Conservation (phyloP, 2,888 invertebrate species). For the Sphaeridia pumilis region DNA sequence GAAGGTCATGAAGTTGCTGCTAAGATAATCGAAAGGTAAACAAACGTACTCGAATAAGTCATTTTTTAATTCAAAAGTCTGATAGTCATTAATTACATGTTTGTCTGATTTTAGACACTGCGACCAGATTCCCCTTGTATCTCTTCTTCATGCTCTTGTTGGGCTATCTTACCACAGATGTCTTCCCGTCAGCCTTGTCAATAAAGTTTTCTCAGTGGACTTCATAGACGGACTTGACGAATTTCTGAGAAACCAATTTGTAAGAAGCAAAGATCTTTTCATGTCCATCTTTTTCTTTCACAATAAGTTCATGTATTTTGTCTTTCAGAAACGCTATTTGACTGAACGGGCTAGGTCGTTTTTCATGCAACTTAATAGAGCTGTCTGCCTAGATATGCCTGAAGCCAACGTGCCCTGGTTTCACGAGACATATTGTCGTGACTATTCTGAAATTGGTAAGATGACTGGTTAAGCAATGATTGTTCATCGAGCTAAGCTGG, state of each 20-base stretch:
- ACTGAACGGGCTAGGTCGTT: constrained; percentile 40
- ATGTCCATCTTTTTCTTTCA: not conserved
- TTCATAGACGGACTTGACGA: not conserved
- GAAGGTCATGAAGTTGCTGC: not conserved
- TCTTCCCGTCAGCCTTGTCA: not conserved
- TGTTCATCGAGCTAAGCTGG: no score
- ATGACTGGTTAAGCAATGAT: not conserved
- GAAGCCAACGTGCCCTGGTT: constrained; percentile 55
- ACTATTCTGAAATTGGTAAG: constrained; percentile 30
- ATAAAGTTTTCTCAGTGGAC: not conserved
- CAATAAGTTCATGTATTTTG: no score
- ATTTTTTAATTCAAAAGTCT: no score
- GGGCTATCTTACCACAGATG: not conserved
- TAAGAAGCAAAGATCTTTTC: not conserved
- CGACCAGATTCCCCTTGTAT: not conserved
- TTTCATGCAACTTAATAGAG: constrained; percentile 52
- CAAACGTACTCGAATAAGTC: not conserved
- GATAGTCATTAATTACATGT: not conserved
- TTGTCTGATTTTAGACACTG: not conserved
- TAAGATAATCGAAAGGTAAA: not conserved
- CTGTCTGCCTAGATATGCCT: constrained; percentile 53
- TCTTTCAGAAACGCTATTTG: not conserved
- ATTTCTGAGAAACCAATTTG: not conserved
- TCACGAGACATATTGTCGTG: constrained; percentile 50
- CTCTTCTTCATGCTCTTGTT: not conserved